Evolutionary conservation across 2,888 invertebrate genomes (phyloP).

Genomic region (Helleia helle): DNA sequence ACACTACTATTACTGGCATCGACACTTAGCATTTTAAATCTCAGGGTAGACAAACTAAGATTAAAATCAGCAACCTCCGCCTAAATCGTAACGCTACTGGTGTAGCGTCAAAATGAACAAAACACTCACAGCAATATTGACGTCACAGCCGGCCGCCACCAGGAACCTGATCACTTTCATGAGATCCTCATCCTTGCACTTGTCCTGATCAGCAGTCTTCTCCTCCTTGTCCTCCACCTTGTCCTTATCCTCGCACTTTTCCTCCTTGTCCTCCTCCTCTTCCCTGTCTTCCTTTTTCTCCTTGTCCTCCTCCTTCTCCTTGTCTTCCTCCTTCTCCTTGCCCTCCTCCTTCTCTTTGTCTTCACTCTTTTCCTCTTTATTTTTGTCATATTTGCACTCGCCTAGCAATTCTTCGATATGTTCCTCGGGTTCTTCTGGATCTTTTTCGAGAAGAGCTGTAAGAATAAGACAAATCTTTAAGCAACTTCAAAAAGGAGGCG

Average conservation of each 20-base stretch:
- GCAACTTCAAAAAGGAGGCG: too few relatives aligned
- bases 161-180: slow-evolving; percentile 76
- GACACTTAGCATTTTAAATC: too few relatives aligned
- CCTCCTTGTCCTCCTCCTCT: slow-evolving; percentile 16
- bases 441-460: slow-evolving; percentile 42
- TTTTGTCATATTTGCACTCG: too few relatives aligned
- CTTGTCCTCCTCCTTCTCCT: slow-evolving; percentile 21
- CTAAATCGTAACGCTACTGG: too few relatives aligned
- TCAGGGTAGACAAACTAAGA: too few relatives aligned
- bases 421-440: slow-evolving; percentile 19
- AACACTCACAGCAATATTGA: slow-evolving; percentile 78
- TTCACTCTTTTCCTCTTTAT: slow-evolving; percentile 21
- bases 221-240: slow-evolving; percentile 21
- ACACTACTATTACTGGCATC: too few relatives aligned
- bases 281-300: slow-evolving; percentile 16
- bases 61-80: too few relatives aligned
- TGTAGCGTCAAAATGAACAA: too few relatives aligned
- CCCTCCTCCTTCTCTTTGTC: slow-evolving; percentile 18
- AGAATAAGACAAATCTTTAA: too few relatives aligned
- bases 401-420: slow-evolving; percentile 15
- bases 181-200: slow-evolving; percentile 38
- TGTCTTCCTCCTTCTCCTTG: slow-evolving; percentile 16
- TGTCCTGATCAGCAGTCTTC: slow-evolving; percentile 22
- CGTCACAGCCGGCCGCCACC: slow-evolving; percentile 85
- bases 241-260: slow-evolving; percentile 17